phyloP scores from a whole-genome alignment of 2,113 vertebrate genomes.

The Nibea coibor region DNA sequence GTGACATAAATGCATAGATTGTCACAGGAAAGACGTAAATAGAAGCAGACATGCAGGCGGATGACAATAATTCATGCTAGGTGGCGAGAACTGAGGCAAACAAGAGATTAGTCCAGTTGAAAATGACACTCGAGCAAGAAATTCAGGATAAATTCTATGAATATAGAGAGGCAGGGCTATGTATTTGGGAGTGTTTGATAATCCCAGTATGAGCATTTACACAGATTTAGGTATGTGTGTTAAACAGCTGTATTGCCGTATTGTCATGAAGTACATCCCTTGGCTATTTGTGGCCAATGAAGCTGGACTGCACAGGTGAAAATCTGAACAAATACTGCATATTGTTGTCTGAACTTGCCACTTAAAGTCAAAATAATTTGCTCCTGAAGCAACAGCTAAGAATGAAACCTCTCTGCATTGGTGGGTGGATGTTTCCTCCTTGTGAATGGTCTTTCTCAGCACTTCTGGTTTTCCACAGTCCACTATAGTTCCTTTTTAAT shows the following conservation, averaged over 20 bases:
- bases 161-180: too few species aligned
- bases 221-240: background rate
- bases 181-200: background rate
- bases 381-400: background rate
- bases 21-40: conserved; percentile 8
- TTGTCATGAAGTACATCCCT: background rate
- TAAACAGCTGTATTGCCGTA: background rate
- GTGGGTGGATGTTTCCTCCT: background rate
- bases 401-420: background rate
- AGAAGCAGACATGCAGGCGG: background rate
- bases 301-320: background rate
- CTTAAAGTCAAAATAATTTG: background rate
- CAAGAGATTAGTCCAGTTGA: background rate
- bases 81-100: background rate
- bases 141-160: background rate
- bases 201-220: background rate
- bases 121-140: background rate
- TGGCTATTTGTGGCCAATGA: background rate
- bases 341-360: background rate
- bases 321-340: background rate
- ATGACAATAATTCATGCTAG: background rate
- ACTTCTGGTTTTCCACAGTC: background rate
- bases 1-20: background rate
- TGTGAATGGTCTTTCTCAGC: conserved; percentile 22
- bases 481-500: conserved; percentile 38